Evolutionary conservation across 2,888 invertebrate species (phyloP).

Genomic region (Ganaspis brasiliensis): DNA sequence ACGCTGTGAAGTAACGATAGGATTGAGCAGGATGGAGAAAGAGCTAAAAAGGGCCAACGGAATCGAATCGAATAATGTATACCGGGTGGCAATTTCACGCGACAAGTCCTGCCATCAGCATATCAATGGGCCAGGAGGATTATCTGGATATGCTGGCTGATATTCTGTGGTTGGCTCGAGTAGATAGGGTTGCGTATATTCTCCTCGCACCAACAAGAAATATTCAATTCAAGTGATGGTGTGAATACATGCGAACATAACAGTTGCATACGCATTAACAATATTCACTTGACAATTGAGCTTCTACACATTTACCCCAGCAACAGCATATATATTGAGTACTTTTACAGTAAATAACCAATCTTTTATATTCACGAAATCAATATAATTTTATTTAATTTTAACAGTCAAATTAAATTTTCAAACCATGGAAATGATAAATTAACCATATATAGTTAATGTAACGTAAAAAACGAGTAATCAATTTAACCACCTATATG

Average conservation of each 20-base stretch:
- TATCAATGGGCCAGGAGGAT: constrained; percentile 79
- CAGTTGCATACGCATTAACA: background rate
- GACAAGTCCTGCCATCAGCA: constrained; percentile 80
- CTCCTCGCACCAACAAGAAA: constrained; percentile 24
- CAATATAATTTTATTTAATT: too few relatives aligned
- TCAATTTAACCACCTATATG: too few relatives aligned
- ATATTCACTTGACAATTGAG: constrained; percentile 19
- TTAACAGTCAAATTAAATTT: too few relatives aligned
- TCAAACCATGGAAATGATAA: too few relatives aligned
- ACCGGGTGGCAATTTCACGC: constrained; percentile 80
- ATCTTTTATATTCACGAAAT: too few relatives aligned
- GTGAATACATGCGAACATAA: background rate
- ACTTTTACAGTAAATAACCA: too few relatives aligned
- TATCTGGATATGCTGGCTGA: constrained; percentile 78
- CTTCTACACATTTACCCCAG: background rate
- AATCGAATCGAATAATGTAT: constrained; percentile 75
- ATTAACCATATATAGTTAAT: too few relatives aligned
- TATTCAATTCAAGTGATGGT: constrained; percentile 14
- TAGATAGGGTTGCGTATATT: constrained; percentile 78
- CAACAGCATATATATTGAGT: background rate
- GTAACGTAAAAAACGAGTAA: too few relatives aligned
- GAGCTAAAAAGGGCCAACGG: constrained; percentile 66
- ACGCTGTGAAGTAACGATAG: constrained; percentile 71
- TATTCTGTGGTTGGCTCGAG: constrained; percentile 78
- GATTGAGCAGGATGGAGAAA: constrained; percentile 69